Base-by-base conservation (phyloP, 2,797 vertebrate genomes). In the Cuculus canorus region DNA sequence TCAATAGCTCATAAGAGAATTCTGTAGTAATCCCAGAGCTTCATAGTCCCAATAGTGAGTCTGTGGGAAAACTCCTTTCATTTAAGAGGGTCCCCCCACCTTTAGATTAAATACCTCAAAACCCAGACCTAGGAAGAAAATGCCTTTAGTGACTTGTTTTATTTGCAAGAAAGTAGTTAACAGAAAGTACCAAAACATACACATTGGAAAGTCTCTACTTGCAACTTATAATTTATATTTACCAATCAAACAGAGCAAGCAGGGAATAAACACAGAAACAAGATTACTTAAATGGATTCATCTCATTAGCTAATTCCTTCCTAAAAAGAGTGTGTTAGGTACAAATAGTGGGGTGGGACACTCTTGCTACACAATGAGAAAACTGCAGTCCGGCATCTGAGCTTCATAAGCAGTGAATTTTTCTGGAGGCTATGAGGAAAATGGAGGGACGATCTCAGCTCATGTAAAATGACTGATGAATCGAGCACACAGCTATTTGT, bases 371-470 rank as follows among this genome's bases (percentile, higher is more conserved):
- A 66, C 11, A 37, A 11, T 5, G n/a, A 64, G 25, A 50, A 82
- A 86, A 35, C 4, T 41, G 9, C 33, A 69, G 32, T 18, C 35
- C 43, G 82, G 39, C 17, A 15, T 33, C n/a, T 35, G 21, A 66
- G 33, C 39, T 35, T 69, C 48, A 33, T 28, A 61, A 82, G n/a
- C 17, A 71, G 28, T 14, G 57, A 28, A 64, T 91, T 88, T 86
- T 5, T 72, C 47, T 32, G 25, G 50, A 12, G 53, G 23, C 18
- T 75, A 7, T 0, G 0, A 60, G 53, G 39, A 71, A 35, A 96
- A 94, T 24, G 33, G 79, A 88, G 56, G 28, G 60, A 37, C 89
- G 94, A 95, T 90, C 88, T 93, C 69, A 91, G 83, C 60, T 82
- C 76, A 39, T 53, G 45, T 13, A 35, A 85, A 94, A 77, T 71